These are phyloP conservation scores for Dicentrarchus labrax DNA, from an alignment of 2,113 vertebrate species.

Conservation along the genomic window DNA sequence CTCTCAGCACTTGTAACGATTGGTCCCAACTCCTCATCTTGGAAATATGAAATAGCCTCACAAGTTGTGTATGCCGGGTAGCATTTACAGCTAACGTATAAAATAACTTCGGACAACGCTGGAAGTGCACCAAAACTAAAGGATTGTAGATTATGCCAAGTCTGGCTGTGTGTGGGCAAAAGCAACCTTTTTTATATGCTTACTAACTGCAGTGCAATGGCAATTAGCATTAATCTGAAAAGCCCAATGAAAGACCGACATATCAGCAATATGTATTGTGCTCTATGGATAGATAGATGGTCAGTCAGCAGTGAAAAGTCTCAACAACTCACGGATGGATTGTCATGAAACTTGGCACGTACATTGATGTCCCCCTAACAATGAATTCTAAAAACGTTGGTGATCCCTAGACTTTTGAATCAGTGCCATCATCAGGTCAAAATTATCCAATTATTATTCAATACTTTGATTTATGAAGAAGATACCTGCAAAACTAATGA, in stretches of 20 bases:
- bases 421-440: neutral
- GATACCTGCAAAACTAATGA: neutral
- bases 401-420: neutral
- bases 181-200: conserved; percentile 4
- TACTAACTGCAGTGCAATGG: neutral
- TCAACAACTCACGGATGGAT: neutral
- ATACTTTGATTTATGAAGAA: neutral
- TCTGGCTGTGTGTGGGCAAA: neutral
- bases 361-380: neutral
- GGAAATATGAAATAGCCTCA: neutral
- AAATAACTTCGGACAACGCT: neutral
- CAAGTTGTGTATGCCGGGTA: neutral
- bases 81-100: neutral
- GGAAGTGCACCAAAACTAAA: neutral
- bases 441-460: neutral
- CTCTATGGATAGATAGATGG: no score
- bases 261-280: neutral
- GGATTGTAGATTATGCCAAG: neutral
- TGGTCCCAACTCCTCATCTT: neutral
- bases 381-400: neutral
- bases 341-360: neutral
- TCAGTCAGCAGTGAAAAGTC: neutral
- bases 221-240: neutral
- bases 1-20: neutral
- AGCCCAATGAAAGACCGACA: neutral